These are phyloP conservation scores for Heliocidaris tuberculata DNA, from an alignment of 35 echinoderm and acorn worm genomes.

Conservation along the genomic window DNA sequence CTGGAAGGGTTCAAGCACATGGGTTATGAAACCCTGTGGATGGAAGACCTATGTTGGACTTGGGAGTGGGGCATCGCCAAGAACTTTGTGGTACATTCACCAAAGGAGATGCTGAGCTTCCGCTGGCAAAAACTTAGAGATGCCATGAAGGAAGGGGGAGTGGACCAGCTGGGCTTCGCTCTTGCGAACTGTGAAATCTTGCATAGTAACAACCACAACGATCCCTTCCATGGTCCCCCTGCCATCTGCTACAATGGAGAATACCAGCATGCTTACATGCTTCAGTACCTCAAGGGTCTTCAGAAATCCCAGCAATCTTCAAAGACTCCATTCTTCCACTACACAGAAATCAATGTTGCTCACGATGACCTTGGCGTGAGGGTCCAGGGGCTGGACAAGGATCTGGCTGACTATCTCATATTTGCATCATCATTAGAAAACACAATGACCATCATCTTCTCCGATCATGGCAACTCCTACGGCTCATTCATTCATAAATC, in stretches of 20 bases:
- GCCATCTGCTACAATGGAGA: constrained; percentile 82
- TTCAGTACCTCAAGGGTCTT: constrained; percentile 64
- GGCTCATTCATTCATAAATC: constrained; percentile 64
- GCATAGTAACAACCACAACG: constrained; percentile 65
- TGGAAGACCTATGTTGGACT: constrained; percentile 82
- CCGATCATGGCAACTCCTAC: constrained; percentile 91
- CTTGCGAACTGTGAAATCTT: constrained; percentile 86
- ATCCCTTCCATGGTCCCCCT: constrained; percentile 74
- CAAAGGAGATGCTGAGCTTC: constrained; percentile 40
- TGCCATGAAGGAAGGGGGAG: constrained; percentile 41
- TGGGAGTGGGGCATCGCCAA: constrained; percentile 92
- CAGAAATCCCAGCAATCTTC: constrained; percentile 42
- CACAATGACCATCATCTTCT: constrained; percentile 76
- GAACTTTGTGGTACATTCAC: constrained; percentile 63
- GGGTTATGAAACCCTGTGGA: constrained; percentile 75
- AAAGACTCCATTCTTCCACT: constrained; percentile 68
- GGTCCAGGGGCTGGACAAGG: constrained; percentile 67
- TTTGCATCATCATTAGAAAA: constrained; percentile 51
- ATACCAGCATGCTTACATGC: constrained; percentile 78
- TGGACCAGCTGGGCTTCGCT: constrained; percentile 69
- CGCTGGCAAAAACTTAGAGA: constrained; percentile 78
- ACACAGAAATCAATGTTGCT: constrained; percentile 63
- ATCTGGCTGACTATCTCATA: constrained; percentile 70
- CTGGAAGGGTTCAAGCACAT: constrained; percentile 60
- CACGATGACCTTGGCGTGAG: constrained; percentile 75